These are phyloP conservation scores for Rhea americana DNA, from an alignment of 2,113 vertebrate species.

Conservation along the genomic window DNA sequence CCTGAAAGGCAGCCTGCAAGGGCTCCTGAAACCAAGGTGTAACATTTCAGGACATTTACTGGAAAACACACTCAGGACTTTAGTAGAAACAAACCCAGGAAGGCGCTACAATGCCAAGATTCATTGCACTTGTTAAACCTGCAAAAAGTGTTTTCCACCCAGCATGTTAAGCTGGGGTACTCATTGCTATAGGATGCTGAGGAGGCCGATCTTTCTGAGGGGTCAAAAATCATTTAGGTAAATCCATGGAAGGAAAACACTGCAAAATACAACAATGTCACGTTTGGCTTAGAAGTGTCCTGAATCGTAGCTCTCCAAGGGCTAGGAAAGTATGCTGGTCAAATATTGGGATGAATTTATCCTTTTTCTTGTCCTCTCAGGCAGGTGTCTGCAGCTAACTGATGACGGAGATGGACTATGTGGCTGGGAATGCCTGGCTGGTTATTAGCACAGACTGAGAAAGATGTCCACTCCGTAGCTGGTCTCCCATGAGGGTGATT, in stretches of 20 bases:
- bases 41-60: not conserved
- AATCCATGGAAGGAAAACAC: not conserved
- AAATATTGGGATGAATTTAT: not conserved
- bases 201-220: not conserved
- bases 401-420: not conserved
- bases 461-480: not conserved
- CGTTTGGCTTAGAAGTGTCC: not conserved
- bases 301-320: not conserved
- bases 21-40: not conserved
- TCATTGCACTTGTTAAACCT: not conserved
- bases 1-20: not conserved
- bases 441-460: not conserved
- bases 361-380: not conserved
- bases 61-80: not conserved
- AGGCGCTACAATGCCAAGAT: not conserved
- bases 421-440: not conserved
- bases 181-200: rapidly evolving
- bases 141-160: not conserved
- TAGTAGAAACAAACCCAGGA: not conserved
- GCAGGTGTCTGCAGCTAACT: not conserved
- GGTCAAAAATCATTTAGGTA: not conserved
- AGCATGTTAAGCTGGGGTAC: not conserved
- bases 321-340: not conserved
- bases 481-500: rapidly evolving
- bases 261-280: not conserved